Evolutionary conservation across 2,797 vertebrate species (phyloP).

Genomic region (Luscinia luscinia): DNA sequence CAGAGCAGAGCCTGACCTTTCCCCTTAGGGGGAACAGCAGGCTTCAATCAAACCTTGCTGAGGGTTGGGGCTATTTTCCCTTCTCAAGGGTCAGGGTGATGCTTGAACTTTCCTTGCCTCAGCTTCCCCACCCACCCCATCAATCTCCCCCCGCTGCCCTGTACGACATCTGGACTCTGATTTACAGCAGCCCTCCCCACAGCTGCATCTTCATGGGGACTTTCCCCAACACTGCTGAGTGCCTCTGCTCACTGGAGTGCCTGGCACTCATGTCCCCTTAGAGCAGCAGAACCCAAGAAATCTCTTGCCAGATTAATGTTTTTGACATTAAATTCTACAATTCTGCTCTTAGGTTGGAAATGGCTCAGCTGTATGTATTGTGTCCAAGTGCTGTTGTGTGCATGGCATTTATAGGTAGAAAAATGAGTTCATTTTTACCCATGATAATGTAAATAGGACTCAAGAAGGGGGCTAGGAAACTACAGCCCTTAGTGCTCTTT

Average conservation of each 20-base stretch:
- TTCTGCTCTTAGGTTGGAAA: not conserved
- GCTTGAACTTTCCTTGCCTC: conserved; percentile 62
- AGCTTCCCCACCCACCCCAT: conserved; percentile 46
- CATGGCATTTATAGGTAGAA: not conserved
- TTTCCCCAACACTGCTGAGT: not conserved
- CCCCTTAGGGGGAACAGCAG: conserved; percentile 20
- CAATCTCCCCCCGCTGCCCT: conserved; percentile 41
- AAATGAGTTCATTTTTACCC: not conserved
- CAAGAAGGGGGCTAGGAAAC: not conserved
- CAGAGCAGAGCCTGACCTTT: conserved; percentile 59
- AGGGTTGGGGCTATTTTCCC: conserved; percentile 8
- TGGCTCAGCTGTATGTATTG: fast-evolving
- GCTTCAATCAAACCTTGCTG: conserved; percentile 46
- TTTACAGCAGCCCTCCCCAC: not conserved
- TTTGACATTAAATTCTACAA: not conserved
- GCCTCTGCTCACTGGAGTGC: not conserved
- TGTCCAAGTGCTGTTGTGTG: not conserved
- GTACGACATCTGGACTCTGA: not conserved
- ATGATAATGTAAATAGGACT: not conserved
- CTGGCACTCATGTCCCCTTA: not conserved
- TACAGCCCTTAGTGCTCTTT: not conserved
- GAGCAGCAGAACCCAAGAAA: not conserved
- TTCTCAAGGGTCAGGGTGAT: not conserved
- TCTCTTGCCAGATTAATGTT: not conserved
- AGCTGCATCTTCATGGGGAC: not conserved